These are phyloP conservation scores for Agrochola lychnidis DNA, from an alignment of 2,888 invertebrate genomes.

Conservation along the genomic window DNA sequence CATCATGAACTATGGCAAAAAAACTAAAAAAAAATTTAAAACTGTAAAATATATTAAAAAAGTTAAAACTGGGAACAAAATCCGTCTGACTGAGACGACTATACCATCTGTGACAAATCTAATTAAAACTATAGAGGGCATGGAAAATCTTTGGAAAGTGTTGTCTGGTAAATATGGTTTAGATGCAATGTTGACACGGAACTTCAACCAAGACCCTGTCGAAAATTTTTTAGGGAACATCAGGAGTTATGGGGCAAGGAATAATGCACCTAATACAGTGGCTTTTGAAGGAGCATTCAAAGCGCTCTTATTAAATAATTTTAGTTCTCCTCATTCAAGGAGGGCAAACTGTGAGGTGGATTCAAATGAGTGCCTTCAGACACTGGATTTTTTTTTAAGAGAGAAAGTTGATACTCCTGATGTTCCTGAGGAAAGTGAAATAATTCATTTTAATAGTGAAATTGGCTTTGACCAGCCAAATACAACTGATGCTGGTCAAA, in stretches of 20 bases:
- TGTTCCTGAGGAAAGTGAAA: constrained; percentile 3
- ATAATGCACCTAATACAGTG: constrained; percentile 9
- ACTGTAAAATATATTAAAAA: constrained; percentile 3
- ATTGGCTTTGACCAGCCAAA: not conserved
- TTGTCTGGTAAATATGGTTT: constrained; percentile 58
- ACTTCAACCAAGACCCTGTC: constrained; percentile 42
- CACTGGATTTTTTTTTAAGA: not conserved
- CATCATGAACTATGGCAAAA: constrained; percentile 8
- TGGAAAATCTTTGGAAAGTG: constrained; percentile 24
- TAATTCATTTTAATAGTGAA: constrained; percentile 2
- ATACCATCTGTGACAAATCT: constrained; percentile 31
- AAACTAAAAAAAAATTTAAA: not conserved
- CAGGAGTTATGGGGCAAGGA: constrained; percentile 6
- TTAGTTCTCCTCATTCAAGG: constrained; percentile 14
- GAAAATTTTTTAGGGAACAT: constrained; percentile 14
- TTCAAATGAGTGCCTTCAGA: constrained; percentile 37
- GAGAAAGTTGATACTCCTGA: not conserved
- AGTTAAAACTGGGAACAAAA: not conserved
- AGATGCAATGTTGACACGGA: constrained; percentile 61
- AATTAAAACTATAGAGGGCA: constrained; percentile 66
- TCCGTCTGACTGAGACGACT: too few species aligned
- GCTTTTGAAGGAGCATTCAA: constrained; percentile 21
- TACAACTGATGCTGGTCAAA: constrained; percentile 17
- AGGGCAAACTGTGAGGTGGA: constrained; percentile 60
- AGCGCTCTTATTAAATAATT: not conserved